A percentile compares a stretch with the other conserved stretches of the same genome.
Evolutionary conservation across 2,113 vertebrate genomes (phyloP).

Genomic region (Pithys albifrons): DNA sequence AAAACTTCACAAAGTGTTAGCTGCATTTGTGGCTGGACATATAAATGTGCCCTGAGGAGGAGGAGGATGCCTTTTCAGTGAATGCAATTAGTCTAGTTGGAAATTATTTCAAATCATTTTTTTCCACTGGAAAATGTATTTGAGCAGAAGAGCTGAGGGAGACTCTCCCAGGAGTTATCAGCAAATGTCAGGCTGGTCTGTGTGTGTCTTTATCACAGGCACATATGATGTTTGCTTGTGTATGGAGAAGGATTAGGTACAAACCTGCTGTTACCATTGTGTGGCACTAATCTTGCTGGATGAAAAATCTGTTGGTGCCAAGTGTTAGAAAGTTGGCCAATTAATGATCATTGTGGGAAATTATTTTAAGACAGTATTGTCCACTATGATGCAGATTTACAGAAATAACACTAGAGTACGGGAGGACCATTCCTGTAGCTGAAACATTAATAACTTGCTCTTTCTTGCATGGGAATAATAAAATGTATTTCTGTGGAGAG

Average conservation of each 20-base stretch:
- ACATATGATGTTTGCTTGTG: not conserved
- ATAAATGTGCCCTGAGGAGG: not conserved
- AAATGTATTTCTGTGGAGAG: not conserved
- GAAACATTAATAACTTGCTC: not conserved
- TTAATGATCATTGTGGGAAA: not conserved
- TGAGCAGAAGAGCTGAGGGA: not conserved
- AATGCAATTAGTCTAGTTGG: not conserved
- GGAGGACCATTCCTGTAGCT: not conserved
- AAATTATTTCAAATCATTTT: slow-evolving; percentile 39
- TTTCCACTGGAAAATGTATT: slow-evolving; percentile 32
- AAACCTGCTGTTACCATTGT: not conserved
- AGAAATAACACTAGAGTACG: not conserved
- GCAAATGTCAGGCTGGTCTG: slow-evolving; percentile 28
- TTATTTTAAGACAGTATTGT: not conserved
- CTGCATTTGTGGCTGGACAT: not conserved
- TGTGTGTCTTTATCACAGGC: not conserved
- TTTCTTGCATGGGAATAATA: not conserved
- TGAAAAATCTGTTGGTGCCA: slow-evolving; percentile 7
- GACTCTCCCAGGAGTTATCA: not conserved
- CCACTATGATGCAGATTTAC: not conserved
- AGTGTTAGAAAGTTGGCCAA: not conserved
- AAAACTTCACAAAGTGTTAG: slow-evolving; percentile 7
- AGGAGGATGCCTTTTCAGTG: not conserved
- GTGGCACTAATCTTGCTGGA: not conserved
- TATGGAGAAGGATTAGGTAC: not conserved